These are phyloP conservation scores for Isichthys henryi DNA, from an alignment of 2,113 vertebrate genomes.

Conservation along the genomic window DNA sequence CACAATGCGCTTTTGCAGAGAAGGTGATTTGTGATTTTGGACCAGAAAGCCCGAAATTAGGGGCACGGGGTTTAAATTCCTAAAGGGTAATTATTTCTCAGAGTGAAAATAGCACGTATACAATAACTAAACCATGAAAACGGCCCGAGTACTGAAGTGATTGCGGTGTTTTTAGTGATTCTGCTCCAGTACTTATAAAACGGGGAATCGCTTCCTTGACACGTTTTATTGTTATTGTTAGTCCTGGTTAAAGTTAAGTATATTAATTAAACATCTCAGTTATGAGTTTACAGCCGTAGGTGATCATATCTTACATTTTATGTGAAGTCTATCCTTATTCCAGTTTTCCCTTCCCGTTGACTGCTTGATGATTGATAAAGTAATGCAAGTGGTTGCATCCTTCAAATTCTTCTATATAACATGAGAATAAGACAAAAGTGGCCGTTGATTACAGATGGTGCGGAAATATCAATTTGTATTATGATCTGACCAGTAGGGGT, in stretches of 20 bases:
- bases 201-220: neutral
- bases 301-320: neutral
- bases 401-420: neutral
- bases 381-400: neutral
- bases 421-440: neutral
- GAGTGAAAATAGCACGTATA: neutral
- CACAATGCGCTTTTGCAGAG: neutral
- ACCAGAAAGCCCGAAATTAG: neutral
- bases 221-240: neutral
- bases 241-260: neutral
- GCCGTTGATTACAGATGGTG: neutral
- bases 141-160: no score
- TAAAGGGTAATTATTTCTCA: neutral
- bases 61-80: neutral
- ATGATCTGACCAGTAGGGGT: conserved; percentile 16
- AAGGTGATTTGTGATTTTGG: neutral
- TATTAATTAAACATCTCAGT: neutral
- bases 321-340: neutral
- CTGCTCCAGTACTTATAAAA: neutral
- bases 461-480: neutral
- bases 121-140: neutral
- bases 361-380: neutral
- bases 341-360: neutral
- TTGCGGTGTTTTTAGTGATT: neutral
- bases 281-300: neutral